Conservation (phyloP, 30 jellyfish, hydroid and myxozoan species). For the Mastigias papua region DNA sequence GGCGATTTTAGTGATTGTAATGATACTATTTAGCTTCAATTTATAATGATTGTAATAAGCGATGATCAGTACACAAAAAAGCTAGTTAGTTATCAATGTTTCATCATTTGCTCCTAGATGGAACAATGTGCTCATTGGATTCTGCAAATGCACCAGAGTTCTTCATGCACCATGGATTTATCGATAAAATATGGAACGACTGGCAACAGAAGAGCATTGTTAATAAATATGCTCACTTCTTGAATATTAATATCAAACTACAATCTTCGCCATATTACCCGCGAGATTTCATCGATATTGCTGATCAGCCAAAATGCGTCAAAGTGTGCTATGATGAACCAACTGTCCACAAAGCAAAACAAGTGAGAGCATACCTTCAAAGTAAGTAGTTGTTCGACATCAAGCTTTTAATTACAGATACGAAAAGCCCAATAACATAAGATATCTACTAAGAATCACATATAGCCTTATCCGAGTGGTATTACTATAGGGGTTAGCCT, state of each 20-base stretch:
- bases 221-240: slow-evolving; percentile 51
- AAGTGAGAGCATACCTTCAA: slow-evolving; percentile 8
- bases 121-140: slow-evolving; percentile 52
- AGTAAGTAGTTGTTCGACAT: not conserved
- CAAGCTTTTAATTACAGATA: not conserved
- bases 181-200: slow-evolving; percentile 70
- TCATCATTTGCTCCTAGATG: slow-evolving; percentile 55
- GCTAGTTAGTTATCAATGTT: too few species aligned
- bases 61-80: too few species aligned
- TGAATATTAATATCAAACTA: slow-evolving; percentile 12
- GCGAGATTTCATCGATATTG: slow-evolving; percentile 46
- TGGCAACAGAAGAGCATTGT: slow-evolving; percentile 57
- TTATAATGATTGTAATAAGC: too few species aligned
- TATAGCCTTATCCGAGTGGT: too few species aligned
- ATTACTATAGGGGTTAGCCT: too few species aligned
- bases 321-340: slow-evolving; percentile 67
- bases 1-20: too few species aligned
- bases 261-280: slow-evolving; percentile 46
- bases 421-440: too few species aligned
- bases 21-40: too few species aligned
- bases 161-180: slow-evolving; percentile 71
- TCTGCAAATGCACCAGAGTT: slow-evolving; percentile 77
- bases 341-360: slow-evolving; percentile 27
- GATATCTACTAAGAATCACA: too few species aligned
- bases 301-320: slow-evolving; percentile 55